These are phyloP conservation scores for Microtus richardsoni DNA, from an alignment of 2,113 vertebrate genomes.

Conservation along the genomic window DNA sequence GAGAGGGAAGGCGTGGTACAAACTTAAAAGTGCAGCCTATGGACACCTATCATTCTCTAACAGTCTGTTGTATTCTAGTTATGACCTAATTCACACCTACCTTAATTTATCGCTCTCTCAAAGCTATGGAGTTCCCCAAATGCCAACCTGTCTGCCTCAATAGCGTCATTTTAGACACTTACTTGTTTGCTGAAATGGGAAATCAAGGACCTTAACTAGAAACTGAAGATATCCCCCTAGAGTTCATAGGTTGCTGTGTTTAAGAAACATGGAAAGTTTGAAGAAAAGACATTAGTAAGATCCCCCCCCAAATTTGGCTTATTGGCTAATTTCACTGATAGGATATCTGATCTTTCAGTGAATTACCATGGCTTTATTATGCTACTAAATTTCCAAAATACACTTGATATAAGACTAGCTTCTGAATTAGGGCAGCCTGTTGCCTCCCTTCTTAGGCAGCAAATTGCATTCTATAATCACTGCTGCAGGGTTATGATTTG, in stretches of 20 bases:
- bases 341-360: neutral
- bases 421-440: neutral
- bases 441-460: neutral
- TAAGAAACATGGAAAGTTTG: neutral
- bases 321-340: neutral
- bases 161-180: neutral
- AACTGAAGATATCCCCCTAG: neutral
- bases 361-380: neutral
- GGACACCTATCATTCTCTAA: neutral
- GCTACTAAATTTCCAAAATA: constrained; percentile 35
- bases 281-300: neutral
- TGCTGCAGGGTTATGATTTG: neutral
- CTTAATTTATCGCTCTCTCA: constrained; percentile 6
- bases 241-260: neutral
- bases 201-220: neutral
- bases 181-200: neutral
- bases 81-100: neutral
- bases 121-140: neutral
- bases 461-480: neutral
- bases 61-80: neutral
- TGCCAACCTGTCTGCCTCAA: neutral
- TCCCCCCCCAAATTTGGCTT: neutral
- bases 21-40: neutral
- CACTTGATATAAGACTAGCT: neutral
- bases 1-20: neutral